Evolutionary conservation across 2,797 vertebrate genomes (phyloP), one percentile per base, ranked within the genome.

Genomic region (Paratrypauchen microcephalus): DNA sequence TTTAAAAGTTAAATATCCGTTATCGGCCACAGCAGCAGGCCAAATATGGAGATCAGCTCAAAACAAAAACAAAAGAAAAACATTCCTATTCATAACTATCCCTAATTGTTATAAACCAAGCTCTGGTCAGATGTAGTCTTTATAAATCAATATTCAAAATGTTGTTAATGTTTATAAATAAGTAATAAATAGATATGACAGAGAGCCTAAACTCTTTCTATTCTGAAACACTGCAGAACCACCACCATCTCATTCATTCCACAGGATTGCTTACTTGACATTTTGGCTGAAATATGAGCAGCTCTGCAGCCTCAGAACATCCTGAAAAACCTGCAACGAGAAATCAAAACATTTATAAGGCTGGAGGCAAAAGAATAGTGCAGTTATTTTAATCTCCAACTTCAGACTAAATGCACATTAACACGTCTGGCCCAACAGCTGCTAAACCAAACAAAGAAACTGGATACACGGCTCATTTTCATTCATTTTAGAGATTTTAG

Each of bases 231-330:
- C 47, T 6, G 47, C 2, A 19, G 47, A 18, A 48, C 18, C 19
- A 16, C 4, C 45, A 48, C 16, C 32, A n/a, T 24, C 48, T 24
- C n/a, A 18, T 45, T 63, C 6, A 50, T 50, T 50, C 9, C 7
- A 52, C 8, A 12, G 12, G 36, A 52, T 67, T 78, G 79, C 96
- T 96, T 95, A 98, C 96, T 98, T 93, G 96, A 98, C 96, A 98
- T 98, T 89, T 64, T 76, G 57, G 52, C 93, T 94, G 92, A 79
- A 80, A 88, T 89, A 73, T 83, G 80, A 56, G 50, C 6, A 16
- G 80, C 64, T 68, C 36, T 73, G 85, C 63, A 84, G 74, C n/a
- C 70, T 82, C 74, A 75, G 61, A 69, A 36, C 83, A 83, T 84
- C 47, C 1, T 67, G 52, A 18, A 66, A 16, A 24, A 63, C 45